phyloP scores from a whole-genome alignment of 92 coral and sea anemone genomes.

The Palythoa caribaeorum region DNA sequence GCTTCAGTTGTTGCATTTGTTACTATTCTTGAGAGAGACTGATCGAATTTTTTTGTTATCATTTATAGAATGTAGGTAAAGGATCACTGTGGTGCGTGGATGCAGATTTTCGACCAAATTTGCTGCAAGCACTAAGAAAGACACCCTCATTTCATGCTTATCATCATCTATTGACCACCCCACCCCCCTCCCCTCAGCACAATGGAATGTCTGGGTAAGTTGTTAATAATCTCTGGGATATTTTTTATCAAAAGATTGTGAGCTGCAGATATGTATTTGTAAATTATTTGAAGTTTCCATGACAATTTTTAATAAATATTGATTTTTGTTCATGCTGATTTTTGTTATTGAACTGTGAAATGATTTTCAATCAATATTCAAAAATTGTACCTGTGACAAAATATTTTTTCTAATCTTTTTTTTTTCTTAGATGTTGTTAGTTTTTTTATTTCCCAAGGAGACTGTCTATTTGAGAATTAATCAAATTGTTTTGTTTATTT shows the following conservation, averaged over 20 bases:
- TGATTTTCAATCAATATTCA: too few relatives aligned
- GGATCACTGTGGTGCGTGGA: constrained; percentile 99
- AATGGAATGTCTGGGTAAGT: constrained; percentile 64
- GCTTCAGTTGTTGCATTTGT: too few relatives aligned
- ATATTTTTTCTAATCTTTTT: too few relatives aligned
- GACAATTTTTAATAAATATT: too few relatives aligned
- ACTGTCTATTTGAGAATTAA: too few relatives aligned
- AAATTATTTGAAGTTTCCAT: background rate
- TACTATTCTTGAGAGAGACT: background rate
- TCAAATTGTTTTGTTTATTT: background rate
- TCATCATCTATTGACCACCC: constrained; percentile 92
- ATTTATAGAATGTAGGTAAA: constrained; percentile 93
- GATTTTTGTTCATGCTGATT: too few relatives aligned
- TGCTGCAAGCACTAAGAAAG: constrained; percentile 94
- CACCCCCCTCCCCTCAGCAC: constrained; percentile 96
- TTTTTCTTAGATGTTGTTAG: too few relatives aligned
- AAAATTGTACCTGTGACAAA: too few relatives aligned
- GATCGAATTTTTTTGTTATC: constrained; percentile 31
- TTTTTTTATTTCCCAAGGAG: too few relatives aligned
- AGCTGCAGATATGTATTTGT: background rate
- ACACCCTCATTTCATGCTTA: constrained; percentile 94
- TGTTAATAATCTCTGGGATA: background rate
- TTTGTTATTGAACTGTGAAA: too few relatives aligned
- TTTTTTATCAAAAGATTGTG: background rate
- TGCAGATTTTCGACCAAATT: constrained; percentile 92